Percentiles rank a stretch among this genome's conserved stretches.
phyloP scores from a whole-genome alignment of 2,113 vertebrate species.

The Microtus richardsoni region DNA sequence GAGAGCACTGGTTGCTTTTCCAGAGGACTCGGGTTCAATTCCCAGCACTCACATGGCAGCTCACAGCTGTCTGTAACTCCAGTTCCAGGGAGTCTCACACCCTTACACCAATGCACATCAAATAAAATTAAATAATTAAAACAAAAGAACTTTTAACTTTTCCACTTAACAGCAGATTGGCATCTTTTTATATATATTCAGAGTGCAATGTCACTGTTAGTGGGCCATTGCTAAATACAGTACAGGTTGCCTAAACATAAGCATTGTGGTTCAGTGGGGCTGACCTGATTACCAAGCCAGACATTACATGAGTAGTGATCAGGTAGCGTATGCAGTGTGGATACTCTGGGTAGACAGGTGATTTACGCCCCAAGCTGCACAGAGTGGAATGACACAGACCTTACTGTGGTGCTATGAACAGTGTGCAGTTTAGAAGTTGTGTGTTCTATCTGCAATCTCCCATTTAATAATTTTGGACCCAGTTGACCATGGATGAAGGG shows the following conservation, averaged over 20 bases:
- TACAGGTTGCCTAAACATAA: background rate
- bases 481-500: background rate
- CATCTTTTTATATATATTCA: background rate
- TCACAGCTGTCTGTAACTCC: too few relatives aligned
- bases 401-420: background rate
- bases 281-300: background rate
- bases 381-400: background rate
- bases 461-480: background rate
- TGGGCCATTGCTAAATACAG: background rate
- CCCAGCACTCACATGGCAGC: too few relatives aligned
- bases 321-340: background rate
- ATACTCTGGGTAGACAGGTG: background rate
- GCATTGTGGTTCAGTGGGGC: background rate
- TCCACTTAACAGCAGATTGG: background rate
- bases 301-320: background rate
- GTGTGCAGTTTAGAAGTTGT: background rate
- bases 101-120: too few relatives aligned
- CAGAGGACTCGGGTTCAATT: too few relatives aligned
- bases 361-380: background rate
- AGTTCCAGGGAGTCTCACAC: too few relatives aligned
- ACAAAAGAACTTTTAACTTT: background rate
- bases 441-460: background rate
- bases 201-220: background rate
- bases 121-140: too few relatives aligned
- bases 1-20: too few relatives aligned